Percentiles rank a stretch among this genome's conserved stretches.
These are phyloP conservation scores for Agonopterix heracliana DNA, from an alignment of 2,888 invertebrate species.

Conservation along the genomic window DNA sequence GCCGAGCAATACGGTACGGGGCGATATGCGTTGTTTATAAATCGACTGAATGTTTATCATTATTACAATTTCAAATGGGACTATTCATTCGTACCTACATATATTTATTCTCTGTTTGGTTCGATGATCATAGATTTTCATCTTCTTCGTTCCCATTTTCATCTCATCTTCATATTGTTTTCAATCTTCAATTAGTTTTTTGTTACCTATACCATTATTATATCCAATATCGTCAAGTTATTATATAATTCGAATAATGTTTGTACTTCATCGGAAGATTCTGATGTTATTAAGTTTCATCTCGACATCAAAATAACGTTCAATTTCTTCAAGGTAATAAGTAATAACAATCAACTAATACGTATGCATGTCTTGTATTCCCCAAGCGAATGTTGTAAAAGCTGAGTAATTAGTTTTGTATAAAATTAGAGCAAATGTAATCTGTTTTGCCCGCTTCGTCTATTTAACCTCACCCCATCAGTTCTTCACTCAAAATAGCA, in stretches of 20 bases:
- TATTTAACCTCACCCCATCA: not conserved
- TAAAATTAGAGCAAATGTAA: slow-evolving; percentile 23
- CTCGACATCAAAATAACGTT: no score
- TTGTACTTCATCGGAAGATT: no score
- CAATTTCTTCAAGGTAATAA: no score
- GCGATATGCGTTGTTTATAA: slow-evolving; percentile 22
- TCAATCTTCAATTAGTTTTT: no score
- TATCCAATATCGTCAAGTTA: no score
- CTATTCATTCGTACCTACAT: slow-evolving; percentile 4
- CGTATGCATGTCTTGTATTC: no score
- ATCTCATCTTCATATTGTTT: not conserved
- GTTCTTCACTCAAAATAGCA: no score
- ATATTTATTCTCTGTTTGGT: not conserved
- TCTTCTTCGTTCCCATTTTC: not conserved
- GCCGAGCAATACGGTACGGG: slow-evolving; percentile 17
- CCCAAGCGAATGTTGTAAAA: no score
- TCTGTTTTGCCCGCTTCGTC: not conserved
- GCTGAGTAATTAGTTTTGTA: slow-evolving; percentile 26
- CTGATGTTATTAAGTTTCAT: no score
- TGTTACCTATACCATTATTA: no score
- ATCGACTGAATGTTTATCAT: slow-evolving; percentile 19
- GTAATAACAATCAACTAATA: no score
- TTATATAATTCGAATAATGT: no score
- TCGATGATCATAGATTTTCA: not conserved
- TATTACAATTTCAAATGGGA: slow-evolving; percentile 17